Evolutionary conservation across 2,888 invertebrate genomes (phyloP).

Genomic region (Celastrina argiolus): DNA sequence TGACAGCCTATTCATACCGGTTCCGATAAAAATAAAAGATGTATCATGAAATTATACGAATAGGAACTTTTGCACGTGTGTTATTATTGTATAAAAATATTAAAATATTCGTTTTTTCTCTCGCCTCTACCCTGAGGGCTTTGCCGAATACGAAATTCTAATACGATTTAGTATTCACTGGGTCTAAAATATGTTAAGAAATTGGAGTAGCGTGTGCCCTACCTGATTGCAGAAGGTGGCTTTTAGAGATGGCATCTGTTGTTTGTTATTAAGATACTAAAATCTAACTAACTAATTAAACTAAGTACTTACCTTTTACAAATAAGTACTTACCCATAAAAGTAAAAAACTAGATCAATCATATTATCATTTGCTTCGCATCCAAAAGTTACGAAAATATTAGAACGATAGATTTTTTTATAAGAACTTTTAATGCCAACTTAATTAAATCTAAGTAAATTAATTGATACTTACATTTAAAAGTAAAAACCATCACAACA

Average conservation of each 20-base stretch:
- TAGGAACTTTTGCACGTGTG: background rate
- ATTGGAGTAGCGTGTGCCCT: background rate
- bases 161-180: background rate
- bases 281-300: too few relatives aligned
- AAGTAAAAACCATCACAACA: background rate
- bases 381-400: background rate
- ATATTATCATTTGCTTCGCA: too few relatives aligned
- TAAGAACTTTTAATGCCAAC: background rate
- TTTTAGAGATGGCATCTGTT: background rate
- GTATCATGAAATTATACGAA: constrained; percentile 27
- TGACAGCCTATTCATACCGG: constrained; percentile 48
- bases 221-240: background rate
- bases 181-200: background rate
- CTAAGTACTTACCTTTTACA: too few relatives aligned
- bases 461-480: background rate
- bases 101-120: background rate
- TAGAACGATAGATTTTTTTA: background rate
- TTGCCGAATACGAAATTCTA: background rate
- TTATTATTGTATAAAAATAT: constrained; percentile 10
- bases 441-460: background rate
- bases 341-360: too few relatives aligned
- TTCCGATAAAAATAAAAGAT: constrained; percentile 47
- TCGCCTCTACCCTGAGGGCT: background rate
- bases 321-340: too few relatives aligned
- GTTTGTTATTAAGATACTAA: too few relatives aligned